Percentiles rank a stretch among this genome's conserved stretches.
phyloP scores from a whole-genome alignment of 2,888 invertebrate species.

The Slavum lentiscoides region DNA sequence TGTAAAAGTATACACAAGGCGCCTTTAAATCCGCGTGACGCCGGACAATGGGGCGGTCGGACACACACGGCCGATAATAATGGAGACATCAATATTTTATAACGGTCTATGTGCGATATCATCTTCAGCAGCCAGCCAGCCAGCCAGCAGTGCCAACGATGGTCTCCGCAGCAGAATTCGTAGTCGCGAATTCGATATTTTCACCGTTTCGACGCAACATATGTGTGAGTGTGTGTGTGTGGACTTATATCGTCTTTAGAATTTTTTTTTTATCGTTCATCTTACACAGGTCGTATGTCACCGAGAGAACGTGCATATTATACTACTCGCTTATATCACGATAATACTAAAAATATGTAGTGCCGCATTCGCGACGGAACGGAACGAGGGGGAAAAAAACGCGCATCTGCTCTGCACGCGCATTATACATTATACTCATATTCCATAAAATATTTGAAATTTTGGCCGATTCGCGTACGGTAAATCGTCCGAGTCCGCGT shows the following conservation, averaged over 20 bases:
- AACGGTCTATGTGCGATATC: constrained; percentile 35
- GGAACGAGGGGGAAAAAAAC: background rate
- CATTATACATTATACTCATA: no score
- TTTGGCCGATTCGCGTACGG: no score
- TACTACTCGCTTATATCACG: background rate
- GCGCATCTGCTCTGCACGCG: no score
- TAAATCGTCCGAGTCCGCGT: no score
- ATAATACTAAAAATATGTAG: background rate
- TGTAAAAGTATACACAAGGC: constrained; percentile 12
- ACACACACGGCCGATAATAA: constrained; percentile 41
- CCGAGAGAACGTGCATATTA: background rate
- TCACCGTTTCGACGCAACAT: constrained; percentile 16
- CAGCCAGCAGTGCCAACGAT: no score
- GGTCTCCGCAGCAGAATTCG: no score
- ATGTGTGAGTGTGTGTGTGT: no score
- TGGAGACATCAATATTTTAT: constrained; percentile 50
- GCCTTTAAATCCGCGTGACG: constrained; percentile 40
- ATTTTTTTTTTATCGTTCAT: constrained; percentile 16
- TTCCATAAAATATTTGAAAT: no score
- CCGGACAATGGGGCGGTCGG: constrained; percentile 36
- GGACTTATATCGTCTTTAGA: no score
- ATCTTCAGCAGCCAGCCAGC: background rate
- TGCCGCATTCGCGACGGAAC: background rate
- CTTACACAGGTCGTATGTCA: constrained; percentile 35
- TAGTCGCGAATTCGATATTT: constrained; percentile 50